Evolutionary conservation across 2,888 invertebrate genomes (phyloP), one percentile per base, ranked within the genome.

Genomic region (Himalopsyche anomala): DNA sequence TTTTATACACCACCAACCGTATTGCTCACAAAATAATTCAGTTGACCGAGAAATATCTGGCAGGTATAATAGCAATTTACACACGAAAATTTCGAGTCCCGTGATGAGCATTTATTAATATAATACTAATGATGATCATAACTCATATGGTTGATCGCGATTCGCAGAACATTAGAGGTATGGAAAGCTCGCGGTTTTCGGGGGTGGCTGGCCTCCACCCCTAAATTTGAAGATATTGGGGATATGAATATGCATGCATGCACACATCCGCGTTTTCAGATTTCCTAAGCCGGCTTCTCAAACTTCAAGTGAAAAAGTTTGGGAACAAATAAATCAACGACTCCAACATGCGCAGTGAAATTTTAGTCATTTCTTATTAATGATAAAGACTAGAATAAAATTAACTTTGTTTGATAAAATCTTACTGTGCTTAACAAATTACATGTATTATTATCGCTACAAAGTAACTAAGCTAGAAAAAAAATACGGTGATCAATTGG

Each of bases 161-260:
- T 19, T 62, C 28, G 62, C 19, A 62, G 62, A 62, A 62, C 15
- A 62, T 62, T 62, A 62, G 62, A 62, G 62, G 62, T 62, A 19
- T 28, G 62, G 62, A 62, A 62, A 62, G 62, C 62, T 62, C 62
- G 62, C 62, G 62, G 62, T n/a, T 62, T 62, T 62, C n/a, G 62
- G 62, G 62, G 62, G n/a, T 51, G 51, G 19, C 19, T 62, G 62
- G 62, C 62, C 62, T 62, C 62, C 62, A 6, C 62, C 62, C 62
- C 8, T 11, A 28, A 62, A 62, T 62, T 28, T 19, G 9, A 62
- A 62, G 62, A 62, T 62, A 19, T 62, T 19, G 8, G 62, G 11
- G 28, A 19, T 62, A 62, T 19, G 62, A 62, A 62, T 62, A 62
- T 62, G 62, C 62, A 62, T 62, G 62, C 62, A 62, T 62, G 62